Base-by-base conservation (phyloP, 2,113 vertebrate species). In the Eurypyga helias region DNA sequence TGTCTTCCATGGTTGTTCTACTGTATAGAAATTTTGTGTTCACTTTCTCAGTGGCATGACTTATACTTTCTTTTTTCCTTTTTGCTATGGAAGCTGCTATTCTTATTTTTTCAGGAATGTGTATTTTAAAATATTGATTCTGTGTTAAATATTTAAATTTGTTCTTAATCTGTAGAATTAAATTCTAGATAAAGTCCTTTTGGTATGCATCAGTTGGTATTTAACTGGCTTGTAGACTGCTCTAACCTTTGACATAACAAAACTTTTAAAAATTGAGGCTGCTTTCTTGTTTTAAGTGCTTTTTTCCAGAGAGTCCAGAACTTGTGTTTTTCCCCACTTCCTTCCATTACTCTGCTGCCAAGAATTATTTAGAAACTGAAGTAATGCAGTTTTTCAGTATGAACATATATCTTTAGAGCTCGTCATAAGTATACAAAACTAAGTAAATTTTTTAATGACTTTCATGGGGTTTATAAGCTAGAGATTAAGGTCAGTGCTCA, bases 121-220 rank as follows among this genome's bases (percentile, higher is more conserved):
- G 24, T 75, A 12, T 49, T 88, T 84, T 84, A 72, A 88, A 90
- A 65, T 33, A 51, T 28, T 33, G 41, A 60, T 71, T 88, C 25
- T 38, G 7, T 83, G 41, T 60, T 90, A 92, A 88, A 83, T 95
- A 77, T 91, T 96, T 96, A 81, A 51, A 45, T 82, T 89, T 75
- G 11, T 45, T 94, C 61, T 61, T 93, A 77, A 70, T 93, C 49
- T 81, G 10, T 28, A 26, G 55, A 75, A 9, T 80, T 93, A 46
- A 76, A 48, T 87, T 86, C 29, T 88, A 86, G 76, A 49, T 88
- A n/a, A 85, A 54, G 62, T 89, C 14, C 28, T 80, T 58, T 92
- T 62, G 54, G 45, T 77, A 64, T 88, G 64, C 55, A 58, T 81
- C 29, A 75, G 23, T 75, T 86, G 10, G 29, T 80, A 46, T 55